These are phyloP conservation scores for Drosophila falleni DNA, from an alignment of 2,888 invertebrate genomes.

Conservation along the genomic window DNA sequence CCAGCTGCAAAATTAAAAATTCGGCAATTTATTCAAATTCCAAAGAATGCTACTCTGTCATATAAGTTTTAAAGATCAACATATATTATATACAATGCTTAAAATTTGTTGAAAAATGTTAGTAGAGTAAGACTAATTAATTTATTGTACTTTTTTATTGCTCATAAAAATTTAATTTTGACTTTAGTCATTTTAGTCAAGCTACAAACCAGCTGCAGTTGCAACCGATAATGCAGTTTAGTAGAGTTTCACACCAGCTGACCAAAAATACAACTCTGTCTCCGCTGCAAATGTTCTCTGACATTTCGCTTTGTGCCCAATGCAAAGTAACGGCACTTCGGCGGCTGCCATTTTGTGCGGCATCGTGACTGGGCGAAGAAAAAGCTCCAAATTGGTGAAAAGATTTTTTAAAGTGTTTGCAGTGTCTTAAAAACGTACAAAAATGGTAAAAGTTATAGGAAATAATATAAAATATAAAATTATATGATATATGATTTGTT, in stretches of 20 bases:
- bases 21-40: not conserved
- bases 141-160: no score
- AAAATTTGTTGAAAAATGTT: no score
- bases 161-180: no score
- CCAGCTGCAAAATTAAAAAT: not conserved
- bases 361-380: constrained; percentile 44
- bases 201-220: not conserved
- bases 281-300: constrained; percentile 10
- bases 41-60: not conserved
- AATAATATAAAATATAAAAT: not conserved
- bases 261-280: constrained; percentile 35
- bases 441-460: constrained; percentile 56
- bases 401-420: constrained; percentile 26
- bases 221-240: not conserved
- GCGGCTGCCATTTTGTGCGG: constrained; percentile 50
- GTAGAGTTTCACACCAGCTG: not conserved
- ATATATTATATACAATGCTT: no score
- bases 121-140: no score
- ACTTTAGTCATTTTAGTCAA: not conserved
- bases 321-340: constrained; percentile 38
- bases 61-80: not conserved
- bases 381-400: not conserved
- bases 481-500: not conserved
- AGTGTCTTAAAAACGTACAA: not conserved
- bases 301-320: constrained; percentile 30